phyloP scores from a whole-genome alignment of 2,797 vertebrate species.

The Leptodactylus fallax region DNA sequence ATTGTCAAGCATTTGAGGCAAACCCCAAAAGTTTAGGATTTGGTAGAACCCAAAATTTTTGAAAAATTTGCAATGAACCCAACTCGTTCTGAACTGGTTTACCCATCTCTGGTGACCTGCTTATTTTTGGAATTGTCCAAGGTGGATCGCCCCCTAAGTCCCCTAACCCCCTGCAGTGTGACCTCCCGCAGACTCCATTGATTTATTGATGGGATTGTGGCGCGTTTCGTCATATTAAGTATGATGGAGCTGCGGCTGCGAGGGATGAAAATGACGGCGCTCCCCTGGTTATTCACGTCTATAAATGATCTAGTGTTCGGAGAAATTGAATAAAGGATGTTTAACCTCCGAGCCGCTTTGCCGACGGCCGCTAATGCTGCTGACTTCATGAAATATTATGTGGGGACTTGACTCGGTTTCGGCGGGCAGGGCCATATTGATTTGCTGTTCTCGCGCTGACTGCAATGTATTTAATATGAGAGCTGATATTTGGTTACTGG shows the following conservation, averaged over 20 bases:
- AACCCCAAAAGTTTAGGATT: too few species aligned
- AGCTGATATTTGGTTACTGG: not conserved
- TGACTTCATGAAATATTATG: constrained; percentile 54
- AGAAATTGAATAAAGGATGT: constrained; percentile 19
- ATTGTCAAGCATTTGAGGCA: too few species aligned
- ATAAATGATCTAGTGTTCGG: constrained; percentile 24
- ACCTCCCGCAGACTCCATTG: constrained; percentile 45
- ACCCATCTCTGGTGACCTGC: not conserved
- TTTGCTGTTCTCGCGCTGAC: constrained; percentile 15
- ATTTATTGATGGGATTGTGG: constrained; percentile 37
- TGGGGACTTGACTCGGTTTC: constrained; percentile 15
- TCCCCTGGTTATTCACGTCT: constrained; percentile 16
- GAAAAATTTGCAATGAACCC: too few species aligned
- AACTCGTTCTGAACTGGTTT: too few species aligned
- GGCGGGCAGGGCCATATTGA: not conserved
- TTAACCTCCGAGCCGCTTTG: constrained; percentile 46
- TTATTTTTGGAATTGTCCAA: not conserved
- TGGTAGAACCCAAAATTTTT: too few species aligned
- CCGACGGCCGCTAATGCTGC: not conserved
- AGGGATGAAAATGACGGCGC: constrained; percentile 46
- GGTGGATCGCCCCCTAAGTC: too few species aligned
- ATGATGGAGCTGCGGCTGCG: constrained; percentile 32
- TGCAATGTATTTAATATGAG: constrained; percentile 8
- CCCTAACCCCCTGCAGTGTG: not conserved
- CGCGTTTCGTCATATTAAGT: constrained; percentile 23